Conservation (phyloP, 2,797 vertebrate species). For the Xyrichtys novacula region DNA sequence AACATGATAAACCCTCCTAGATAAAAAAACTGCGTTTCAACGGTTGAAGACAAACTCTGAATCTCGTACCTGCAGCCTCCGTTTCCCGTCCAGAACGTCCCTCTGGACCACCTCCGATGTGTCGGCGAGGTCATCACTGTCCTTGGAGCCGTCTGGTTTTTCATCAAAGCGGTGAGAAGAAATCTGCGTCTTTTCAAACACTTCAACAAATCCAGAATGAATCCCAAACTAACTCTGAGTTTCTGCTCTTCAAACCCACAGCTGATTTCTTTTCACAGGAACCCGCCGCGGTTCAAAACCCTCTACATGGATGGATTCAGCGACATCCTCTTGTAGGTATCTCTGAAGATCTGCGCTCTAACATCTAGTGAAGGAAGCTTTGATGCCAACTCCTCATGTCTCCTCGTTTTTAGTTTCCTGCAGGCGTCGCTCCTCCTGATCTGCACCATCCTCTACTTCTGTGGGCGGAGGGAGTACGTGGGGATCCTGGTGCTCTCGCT, state of each 20-base stretch:
- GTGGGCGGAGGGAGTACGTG: conserved; percentile 80
- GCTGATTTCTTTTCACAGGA: conserved; percentile 85
- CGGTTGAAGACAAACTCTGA: no score
- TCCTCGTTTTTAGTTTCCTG: conserved; percentile 82
- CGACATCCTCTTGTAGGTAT: conserved; percentile 89
- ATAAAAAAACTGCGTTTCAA: no score
- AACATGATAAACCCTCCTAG: no score
- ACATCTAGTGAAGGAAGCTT: background rate
- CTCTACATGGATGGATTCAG: conserved; percentile 88
- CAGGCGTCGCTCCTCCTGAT: conserved; percentile 85
- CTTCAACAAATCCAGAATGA: background rate
- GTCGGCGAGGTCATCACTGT: conserved; percentile 86
- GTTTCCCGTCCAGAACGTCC: conserved; percentile 72
- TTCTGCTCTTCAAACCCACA: conserved; percentile 45
- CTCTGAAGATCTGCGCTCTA: background rate
- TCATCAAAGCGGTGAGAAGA: conserved; percentile 88
- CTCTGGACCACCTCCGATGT: conserved; percentile 79
- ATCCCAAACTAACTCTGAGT: background rate
- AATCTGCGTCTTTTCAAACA: background rate
- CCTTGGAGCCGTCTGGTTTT: conserved; percentile 88
- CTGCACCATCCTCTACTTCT: conserved; percentile 76
- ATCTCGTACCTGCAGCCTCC: conserved; percentile 80
- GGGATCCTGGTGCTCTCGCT: conserved; percentile 87
- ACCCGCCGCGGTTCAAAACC: conserved; percentile 83
- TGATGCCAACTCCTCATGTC: background rate